These are phyloP conservation scores for Enteromius paludinosus DNA, from an alignment of 2,797 vertebrate species.

Conservation along the genomic window DNA sequence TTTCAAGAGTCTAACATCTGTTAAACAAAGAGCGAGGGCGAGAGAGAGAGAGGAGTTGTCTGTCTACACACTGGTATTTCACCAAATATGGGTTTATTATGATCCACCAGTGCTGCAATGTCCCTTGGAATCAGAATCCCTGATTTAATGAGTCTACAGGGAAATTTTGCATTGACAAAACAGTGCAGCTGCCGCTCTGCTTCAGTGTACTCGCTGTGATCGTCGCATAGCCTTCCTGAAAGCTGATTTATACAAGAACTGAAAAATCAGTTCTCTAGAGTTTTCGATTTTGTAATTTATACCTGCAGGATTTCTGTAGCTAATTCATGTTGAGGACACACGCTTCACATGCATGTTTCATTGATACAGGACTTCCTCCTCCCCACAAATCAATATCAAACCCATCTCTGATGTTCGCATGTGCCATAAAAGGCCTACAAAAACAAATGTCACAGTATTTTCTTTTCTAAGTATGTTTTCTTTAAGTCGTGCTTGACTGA, in stretches of 20 bases:
- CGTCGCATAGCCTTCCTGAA: neutral
- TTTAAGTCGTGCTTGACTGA: conserved; percentile 22
- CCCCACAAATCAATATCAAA: conserved; percentile 25
- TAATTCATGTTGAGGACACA: neutral
- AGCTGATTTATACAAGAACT: neutral
- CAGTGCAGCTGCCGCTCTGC: neutral
- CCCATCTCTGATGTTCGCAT: neutral
- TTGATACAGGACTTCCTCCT: neutral
- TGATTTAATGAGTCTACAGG: conserved; percentile 19
- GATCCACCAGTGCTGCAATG: conserved; percentile 19
- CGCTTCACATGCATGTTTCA: neutral
- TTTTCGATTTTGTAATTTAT: neutral
- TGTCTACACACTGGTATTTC: conserved; percentile 8
- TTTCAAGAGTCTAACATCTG: conserved; percentile 24
- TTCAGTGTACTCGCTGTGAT: neutral
- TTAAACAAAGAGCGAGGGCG: conserved; percentile 6
- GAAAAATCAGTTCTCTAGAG: neutral
- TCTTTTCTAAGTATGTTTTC: conserved; percentile 42
- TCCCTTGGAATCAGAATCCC: conserved; percentile 9
- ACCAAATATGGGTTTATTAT: conserved; percentile 16
- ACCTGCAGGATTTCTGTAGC: neutral
- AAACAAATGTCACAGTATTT: conserved; percentile 31
- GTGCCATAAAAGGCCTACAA: neutral
- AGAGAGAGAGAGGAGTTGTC: neutral
- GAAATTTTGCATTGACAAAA: conserved; percentile 17